Conservation (phyloP, 2,797 vertebrate genomes). For the Manis pentadactyla region DNA sequence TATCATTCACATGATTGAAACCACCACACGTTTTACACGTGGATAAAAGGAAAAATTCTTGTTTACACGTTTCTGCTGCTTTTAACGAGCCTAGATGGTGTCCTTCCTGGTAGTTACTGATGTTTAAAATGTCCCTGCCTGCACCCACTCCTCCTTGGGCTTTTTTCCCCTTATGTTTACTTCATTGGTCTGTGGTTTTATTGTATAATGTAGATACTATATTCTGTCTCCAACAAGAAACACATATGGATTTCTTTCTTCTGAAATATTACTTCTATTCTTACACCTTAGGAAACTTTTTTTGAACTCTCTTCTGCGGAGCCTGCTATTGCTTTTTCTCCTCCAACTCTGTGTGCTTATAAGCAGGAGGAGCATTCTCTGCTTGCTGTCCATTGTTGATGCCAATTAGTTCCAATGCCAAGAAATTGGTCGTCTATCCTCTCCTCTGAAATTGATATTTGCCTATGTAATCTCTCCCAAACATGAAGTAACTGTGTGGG, state of each 20-base stretch:
- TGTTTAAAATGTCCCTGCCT: neutral
- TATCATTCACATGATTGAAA: neutral
- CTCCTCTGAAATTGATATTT: neutral
- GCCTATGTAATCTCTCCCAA: neutral
- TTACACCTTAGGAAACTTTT: neutral
- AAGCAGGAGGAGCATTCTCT: neutral
- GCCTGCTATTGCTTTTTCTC: neutral
- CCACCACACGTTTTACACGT: neutral
- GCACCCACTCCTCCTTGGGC: neutral
- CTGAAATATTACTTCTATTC: neutral
- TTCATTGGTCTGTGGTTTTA: neutral
- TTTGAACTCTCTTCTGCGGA: neutral
- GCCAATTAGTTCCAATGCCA: neutral
- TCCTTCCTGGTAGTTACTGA: neutral
- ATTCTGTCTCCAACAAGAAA: neutral
- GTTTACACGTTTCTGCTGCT: neutral
- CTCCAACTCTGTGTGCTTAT: neutral
- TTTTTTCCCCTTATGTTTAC: neutral
- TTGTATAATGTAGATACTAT: neutral
- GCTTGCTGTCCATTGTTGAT: neutral
- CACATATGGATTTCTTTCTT: neutral
- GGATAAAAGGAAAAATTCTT: neutral
- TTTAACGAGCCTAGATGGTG: neutral
- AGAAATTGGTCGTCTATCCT: neutral
- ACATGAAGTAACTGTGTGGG: neutral